Evolutionary conservation across 2,797 vertebrate genomes (phyloP).

Genomic region (Taeniopygia guttata): DNA sequence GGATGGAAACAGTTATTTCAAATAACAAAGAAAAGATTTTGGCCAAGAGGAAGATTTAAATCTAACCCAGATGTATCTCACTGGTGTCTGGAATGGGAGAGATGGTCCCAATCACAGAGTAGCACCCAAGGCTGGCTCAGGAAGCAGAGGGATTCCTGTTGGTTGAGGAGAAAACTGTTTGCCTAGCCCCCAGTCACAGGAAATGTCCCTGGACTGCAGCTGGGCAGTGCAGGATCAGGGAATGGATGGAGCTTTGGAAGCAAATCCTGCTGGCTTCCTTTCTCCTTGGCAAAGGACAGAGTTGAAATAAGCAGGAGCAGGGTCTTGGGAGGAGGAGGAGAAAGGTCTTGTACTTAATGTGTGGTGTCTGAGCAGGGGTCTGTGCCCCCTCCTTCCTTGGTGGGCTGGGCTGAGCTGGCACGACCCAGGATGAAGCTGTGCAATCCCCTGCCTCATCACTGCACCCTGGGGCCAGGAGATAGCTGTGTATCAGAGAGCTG

Average conservation of each 20-base stretch:
- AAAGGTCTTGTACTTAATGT: not conserved
- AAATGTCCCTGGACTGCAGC: slow-evolving; percentile 46
- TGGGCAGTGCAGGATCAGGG: not conserved
- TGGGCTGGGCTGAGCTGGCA: not conserved
- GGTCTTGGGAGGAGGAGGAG: not conserved
- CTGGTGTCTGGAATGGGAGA: slow-evolving; percentile 22
- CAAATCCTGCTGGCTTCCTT: slow-evolving; percentile 14
- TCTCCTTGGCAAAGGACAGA: not conserved
- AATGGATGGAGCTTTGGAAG: not conserved
- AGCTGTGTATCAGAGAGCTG: not conserved
- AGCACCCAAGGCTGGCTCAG: slow-evolving; percentile 69
- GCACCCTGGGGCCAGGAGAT: not conserved
- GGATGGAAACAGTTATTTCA: slow-evolving; percentile 48
- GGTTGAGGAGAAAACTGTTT: slow-evolving; percentile 55
- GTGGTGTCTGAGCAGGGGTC: not conserved
- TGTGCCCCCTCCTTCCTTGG: not conserved
- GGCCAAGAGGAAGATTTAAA: slow-evolving; percentile 47
- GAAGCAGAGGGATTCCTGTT: slow-evolving; percentile 51
- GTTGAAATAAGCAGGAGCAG: not conserved
- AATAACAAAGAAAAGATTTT: slow-evolving; percentile 62
- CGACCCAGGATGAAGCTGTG: not conserved
- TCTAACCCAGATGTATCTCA: slow-evolving; percentile 49
- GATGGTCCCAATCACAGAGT: slow-evolving; percentile 30
- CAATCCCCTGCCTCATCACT: not conserved
- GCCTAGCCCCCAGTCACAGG: slow-evolving; percentile 64